phyloP scores from a whole-genome alignment of 2,797 vertebrate species.

The Schizopygopsis malacanthus region DNA sequence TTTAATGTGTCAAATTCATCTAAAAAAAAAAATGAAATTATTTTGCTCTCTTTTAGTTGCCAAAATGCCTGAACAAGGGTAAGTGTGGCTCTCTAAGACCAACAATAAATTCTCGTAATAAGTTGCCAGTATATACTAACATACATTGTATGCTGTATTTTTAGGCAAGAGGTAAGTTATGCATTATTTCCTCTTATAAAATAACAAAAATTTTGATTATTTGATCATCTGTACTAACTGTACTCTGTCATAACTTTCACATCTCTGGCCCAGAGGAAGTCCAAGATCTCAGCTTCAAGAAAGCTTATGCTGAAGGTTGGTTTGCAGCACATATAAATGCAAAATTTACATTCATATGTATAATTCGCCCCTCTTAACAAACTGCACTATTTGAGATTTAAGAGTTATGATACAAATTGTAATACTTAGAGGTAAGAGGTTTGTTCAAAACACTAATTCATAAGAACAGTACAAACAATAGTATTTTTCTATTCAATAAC shows the following conservation, averaged over 20 bases:
- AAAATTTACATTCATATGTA: neutral
- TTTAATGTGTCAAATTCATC: neutral
- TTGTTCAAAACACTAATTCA: neutral
- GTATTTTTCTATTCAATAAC: neutral
- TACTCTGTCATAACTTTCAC: neutral
- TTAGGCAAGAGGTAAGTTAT: constrained; percentile 77
- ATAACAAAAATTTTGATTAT: neutral
- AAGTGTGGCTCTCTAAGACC: neutral
- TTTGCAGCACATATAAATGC: neutral
- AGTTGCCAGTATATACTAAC: neutral
- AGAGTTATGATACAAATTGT: neutral
- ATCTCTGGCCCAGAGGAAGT: constrained; percentile 82
- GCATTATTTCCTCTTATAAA: neutral
- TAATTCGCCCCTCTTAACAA: neutral
- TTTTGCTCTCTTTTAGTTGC: constrained; percentile 4
- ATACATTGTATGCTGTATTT: neutral
- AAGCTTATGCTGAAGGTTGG: constrained; percentile 93
- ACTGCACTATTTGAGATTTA: neutral
- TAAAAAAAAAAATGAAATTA: neutral
- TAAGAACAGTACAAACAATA: neutral
- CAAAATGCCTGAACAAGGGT: constrained; percentile 37
- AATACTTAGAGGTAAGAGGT: neutral
- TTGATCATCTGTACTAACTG: neutral
- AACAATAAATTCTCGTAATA: neutral
- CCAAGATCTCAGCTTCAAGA: constrained; percentile 95